Base-by-base conservation (phyloP, 2,888 invertebrate species). In the Pammene fasciana region DNA sequence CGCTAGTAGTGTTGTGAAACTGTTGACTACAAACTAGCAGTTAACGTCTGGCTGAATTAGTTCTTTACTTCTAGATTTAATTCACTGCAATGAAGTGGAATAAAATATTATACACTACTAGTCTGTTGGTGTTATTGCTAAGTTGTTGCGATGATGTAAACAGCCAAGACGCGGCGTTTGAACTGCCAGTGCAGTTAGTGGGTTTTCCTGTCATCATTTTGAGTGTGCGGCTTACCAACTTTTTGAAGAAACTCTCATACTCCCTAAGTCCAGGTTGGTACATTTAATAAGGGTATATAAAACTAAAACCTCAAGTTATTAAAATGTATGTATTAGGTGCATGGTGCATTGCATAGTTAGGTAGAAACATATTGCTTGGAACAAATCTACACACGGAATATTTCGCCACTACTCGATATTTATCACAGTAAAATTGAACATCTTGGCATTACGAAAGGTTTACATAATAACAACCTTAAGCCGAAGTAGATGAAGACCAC, bases 171-270 rank as follows among this genome's bases (percentile, higher is more conserved):
- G 94, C 95, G 8, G 79, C 93, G 4, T 95, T 96, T 78, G 95
- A 96, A 76, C 81, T 96, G 57, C 96, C 96, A n/a, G 95, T 96
- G 3, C 95, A 96, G 80, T 86, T 96, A 67, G 90, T 96, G 59
- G 96, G 96, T 46, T 96, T 96, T 81, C 96, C 96, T 6, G 94
- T 96, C 67, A 96, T 96, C 76, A 95, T 96, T 67, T 85, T 95
- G n/a, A 95, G 95, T 7, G 96, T 96, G 56, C 90, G 95, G 74
- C 84, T 96, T 57, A 94, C 95, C 6, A 96, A 96, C 87, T 96
- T 96, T 79, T 94, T 95, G 72, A 96, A 95, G 86, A 96, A 96
- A 84, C 87, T 95, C 75, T 94, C 95, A n/a, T 96, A 96, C 85
- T 95, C 96, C 9, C 85, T 96, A 68, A 95, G 93, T 88, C 95